Conservation (phyloP, 92 coral and sea anemone species). For the Chrysogorgia sp. region DNA sequence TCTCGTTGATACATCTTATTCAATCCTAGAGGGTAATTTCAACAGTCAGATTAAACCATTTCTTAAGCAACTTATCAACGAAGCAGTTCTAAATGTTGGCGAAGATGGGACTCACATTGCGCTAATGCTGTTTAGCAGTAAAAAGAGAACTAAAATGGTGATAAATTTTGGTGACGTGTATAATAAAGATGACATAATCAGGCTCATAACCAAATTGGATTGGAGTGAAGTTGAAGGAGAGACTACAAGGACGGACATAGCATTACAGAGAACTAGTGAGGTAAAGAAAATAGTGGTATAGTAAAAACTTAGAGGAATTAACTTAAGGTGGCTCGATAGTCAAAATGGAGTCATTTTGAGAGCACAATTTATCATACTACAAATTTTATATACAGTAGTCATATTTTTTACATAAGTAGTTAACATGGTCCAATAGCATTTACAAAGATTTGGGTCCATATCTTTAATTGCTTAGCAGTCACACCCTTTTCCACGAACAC, state of each 20-base stretch:
- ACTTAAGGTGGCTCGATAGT: too few relatives aligned
- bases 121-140: too few relatives aligned
- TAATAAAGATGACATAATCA: neutral
- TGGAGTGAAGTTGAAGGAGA: neutral
- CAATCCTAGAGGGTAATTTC: neutral
- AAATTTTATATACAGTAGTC: too few relatives aligned
- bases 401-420: too few relatives aligned
- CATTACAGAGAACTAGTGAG: slow-evolving; percentile 1
- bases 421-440: too few relatives aligned
- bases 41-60: slow-evolving; percentile 1
- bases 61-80: neutral
- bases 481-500: too few relatives aligned
- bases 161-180: neutral
- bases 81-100: neutral
- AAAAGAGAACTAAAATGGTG: too few relatives aligned
- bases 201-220: neutral
- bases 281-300: neutral
- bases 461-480: too few relatives aligned
- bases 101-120: slow-evolving; percentile 5
- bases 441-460: too few relatives aligned
- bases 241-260: slow-evolving; percentile 9
- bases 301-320: too few relatives aligned
- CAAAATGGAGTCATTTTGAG: too few relatives aligned
- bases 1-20: slow-evolving; percentile 13
- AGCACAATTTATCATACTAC: too few relatives aligned